Evolutionary conservation across 2,888 invertebrate genomes (phyloP), one percentile per base, ranked within the genome.

Genomic region (Cosmopolites sordidus): DNA sequence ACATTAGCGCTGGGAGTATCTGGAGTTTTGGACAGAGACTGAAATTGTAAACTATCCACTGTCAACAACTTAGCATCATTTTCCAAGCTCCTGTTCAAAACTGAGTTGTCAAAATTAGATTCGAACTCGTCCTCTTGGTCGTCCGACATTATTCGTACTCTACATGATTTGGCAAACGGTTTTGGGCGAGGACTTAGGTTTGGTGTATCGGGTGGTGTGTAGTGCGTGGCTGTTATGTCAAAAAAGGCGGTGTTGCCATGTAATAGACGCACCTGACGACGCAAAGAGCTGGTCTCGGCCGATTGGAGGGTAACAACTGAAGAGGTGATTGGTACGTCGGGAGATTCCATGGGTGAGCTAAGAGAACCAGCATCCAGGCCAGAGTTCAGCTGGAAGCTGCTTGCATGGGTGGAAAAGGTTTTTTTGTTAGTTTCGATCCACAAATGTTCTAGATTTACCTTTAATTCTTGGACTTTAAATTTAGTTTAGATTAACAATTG

Each of bases 271-370:
- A 76, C 75, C 75, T 75, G 76, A 61, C 75, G 74, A 61, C 74
- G 73, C 48, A 73, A 66, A 54, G 75, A 74, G 63, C 81, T 77
- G 58, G 77, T 76, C 61, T 83, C 83, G 76, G 82, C 81, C 75
- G 82, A 82, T 64, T 82, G 82, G 70, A 83, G 79, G 60, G 83
- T 84, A 29, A 79, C 83, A 59, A 83, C 78, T 51, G 83, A 83
- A 68, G 83, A 83, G 56, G 83, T 83, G 60, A 83, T 79, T 49
- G 81, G 83, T 43, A 80, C 86, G 64, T 88, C 88, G 16, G 88
- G 87, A 11, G 88, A 89, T 72, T 91, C 90, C 70, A 89, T 76
- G n/a, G 91, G 90, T 58, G 89, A 89, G 61, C 87, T 88, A 54
- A 87, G 78, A 3, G 89, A 84, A 46, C 89, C 88, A 59, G 82